Conservation (phyloP, 1,140 invertebrate genomes). For the Coboldia fuscipes region DNA sequence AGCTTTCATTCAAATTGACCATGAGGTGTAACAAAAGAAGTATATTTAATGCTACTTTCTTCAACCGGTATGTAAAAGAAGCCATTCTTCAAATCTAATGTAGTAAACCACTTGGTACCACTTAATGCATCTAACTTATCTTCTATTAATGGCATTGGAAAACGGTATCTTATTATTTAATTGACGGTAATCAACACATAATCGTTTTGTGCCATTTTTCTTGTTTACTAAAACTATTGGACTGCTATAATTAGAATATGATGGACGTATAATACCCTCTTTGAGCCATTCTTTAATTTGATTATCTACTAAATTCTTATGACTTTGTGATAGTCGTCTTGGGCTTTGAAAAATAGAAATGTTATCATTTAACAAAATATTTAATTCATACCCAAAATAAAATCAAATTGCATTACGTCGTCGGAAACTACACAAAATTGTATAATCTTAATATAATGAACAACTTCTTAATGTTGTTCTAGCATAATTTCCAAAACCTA, state of each 20-base stretch:
- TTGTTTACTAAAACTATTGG: slow-evolving; percentile 4
- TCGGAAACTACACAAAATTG: no score
- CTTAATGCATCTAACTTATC: slow-evolving; percentile 5
- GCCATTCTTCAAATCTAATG: slow-evolving; percentile 9
- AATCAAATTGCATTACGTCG: no score
- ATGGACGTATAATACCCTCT: no score
- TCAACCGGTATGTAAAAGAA: slow-evolving; percentile 6
- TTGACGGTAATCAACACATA: slow-evolving; percentile 5
- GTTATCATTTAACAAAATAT: no score
- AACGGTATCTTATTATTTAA: slow-evolving; percentile 6
- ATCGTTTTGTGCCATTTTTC: slow-evolving; percentile 4
- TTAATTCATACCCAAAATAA: no score
- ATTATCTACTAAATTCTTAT: no score
- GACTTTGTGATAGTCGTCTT: no score
- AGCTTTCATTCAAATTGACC: slow-evolving; percentile 5
- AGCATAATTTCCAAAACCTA: no score
- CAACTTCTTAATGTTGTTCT: no score
- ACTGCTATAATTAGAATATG: slow-evolving; percentile 8
- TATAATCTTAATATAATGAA: no score
- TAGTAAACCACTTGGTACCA: slow-evolving; percentile 7
- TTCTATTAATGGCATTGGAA: slow-evolving; percentile 9
- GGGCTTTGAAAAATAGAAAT: no score
- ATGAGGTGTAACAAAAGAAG: slow-evolving; percentile 5
- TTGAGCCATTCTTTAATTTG: no score
- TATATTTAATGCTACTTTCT: slow-evolving; percentile 5